Evolutionary conservation across 2,888 invertebrate species (phyloP).

Genomic region (Orthosia gracilis): DNA sequence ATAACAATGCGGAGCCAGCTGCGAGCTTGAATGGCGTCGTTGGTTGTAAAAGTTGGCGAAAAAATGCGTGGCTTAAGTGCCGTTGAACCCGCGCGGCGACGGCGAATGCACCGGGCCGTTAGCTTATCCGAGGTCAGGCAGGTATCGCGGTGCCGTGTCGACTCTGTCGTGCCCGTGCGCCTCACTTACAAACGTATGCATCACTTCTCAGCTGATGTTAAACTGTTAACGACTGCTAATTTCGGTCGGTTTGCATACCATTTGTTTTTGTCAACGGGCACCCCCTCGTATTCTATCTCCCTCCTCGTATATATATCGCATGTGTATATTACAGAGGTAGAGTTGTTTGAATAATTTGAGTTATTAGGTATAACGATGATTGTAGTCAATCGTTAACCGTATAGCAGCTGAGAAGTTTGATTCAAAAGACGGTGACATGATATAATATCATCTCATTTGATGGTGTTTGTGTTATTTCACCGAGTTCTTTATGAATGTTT

Average conservation of each 20-base stretch:
- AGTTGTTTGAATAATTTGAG: slow-evolving; percentile 8
- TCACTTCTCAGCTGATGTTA: slow-evolving; percentile 72
- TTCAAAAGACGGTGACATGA: neutral
- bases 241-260: slow-evolving; percentile 46
- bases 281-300: no score
- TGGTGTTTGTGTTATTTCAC: neutral
- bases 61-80: slow-evolving; percentile 77
- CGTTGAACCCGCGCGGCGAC: slow-evolving; percentile 83
- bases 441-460: neutral
- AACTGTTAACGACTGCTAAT: slow-evolving; percentile 56
- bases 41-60: slow-evolving; percentile 81
- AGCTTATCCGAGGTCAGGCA: slow-evolving; percentile 87
- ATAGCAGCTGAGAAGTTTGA: neutral
- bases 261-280: slow-evolving; percentile 14
- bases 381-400: neutral
- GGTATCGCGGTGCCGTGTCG: slow-evolving; percentile 67
- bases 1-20: slow-evolving; percentile 50
- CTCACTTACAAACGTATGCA: slow-evolving; percentile 73
- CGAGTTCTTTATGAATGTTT: neutral
- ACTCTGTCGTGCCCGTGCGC: slow-evolving; percentile 62
- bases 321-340: neutral
- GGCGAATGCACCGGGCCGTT: slow-evolving; percentile 86
- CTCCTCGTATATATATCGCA: no score
- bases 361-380: slow-evolving; percentile 5
- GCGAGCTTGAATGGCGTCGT: slow-evolving; percentile 72